Evolutionary conservation across 2,113 vertebrate genomes (phyloP), one percentile per base, ranked within the genome.

Genomic region (Noturus placidus): DNA sequence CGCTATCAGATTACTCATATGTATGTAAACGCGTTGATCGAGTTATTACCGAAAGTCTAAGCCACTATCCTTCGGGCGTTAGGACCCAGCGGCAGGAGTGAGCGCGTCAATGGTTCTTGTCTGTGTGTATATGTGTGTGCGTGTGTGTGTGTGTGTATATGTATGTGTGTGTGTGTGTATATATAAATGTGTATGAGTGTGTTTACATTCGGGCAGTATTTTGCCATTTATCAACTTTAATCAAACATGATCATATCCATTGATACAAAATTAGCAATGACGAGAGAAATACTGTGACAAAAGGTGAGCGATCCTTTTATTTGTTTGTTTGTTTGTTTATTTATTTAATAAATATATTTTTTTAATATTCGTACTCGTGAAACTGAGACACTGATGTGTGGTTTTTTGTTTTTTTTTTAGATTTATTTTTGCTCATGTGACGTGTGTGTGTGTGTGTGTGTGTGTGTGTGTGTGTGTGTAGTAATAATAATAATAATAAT

Each of bases 151-250:
- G 8, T 59, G 38, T 42, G 19, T 59, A 11, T 63, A 35, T 46
- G 81, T 27, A 35, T 85, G 38, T 91, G 90, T 91, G 65, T 57
- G 17, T 9, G 52, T 30, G 54, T 46, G 17, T 22, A n/a, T n/a
- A n/a, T n/a, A n/a, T n/a, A n/a, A n/a, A n/a, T n/a, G n/a, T n/a
- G n/a, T n/a, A n/a, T n/a, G n/a, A 79, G 59, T 88, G 61, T 92
- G 90, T 92, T 90, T 91, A 91, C 91, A 90, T 81, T 90, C 33
- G 67, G 14, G n/a, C 63, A 87, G 80, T 74, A 33, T 57, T 50
- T 46, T 63, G 82, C 63, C 67, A 25, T 19, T 63, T 22, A 72
- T 30, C 17, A 65, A 78, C 87, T 87, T 63, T 91, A 77, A 77
- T 76, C 81, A 79, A 87, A 87, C 63, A 86, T 90, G 67, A 79